Percentiles rank a stretch among this genome's conserved stretches.
Evolutionary conservation across 1,140 invertebrate genomes (phyloP).

Genomic region (Augochlora pura): DNA sequence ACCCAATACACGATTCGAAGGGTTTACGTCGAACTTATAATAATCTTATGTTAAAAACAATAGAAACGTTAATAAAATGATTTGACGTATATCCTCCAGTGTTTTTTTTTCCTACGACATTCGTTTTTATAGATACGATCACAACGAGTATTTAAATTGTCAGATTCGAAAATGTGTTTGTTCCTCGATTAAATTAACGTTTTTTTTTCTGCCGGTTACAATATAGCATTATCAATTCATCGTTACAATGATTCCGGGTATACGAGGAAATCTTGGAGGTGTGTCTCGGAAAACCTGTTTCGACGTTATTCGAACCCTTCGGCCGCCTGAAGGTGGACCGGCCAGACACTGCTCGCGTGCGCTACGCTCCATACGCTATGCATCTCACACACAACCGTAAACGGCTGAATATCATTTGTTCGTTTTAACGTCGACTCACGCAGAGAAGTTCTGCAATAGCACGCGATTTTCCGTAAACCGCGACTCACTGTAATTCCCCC

Average conservation of each 20-base stretch:
- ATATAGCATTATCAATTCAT: background rate
- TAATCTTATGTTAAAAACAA: no score
- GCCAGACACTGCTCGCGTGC: background rate
- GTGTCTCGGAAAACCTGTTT: slow-evolving; percentile 19
- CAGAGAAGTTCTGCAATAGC: background rate
- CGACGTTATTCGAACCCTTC: background rate
- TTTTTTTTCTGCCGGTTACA: background rate
- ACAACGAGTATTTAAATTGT: no score
- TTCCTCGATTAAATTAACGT: background rate
- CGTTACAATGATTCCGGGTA: background rate
- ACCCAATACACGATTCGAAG: no score
- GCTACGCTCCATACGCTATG: no score
- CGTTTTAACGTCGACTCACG: background rate
- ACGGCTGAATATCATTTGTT: background rate
- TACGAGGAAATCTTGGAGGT: background rate
- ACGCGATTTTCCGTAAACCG: background rate
- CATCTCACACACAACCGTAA: background rate
- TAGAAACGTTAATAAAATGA: no score
- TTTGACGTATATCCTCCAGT: no score
- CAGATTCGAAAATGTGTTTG: background rate
- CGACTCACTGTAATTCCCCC: background rate
- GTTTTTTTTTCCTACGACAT: no score
- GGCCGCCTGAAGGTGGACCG: background rate
- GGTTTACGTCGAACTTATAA: no score
- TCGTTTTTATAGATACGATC: no score